These are phyloP conservation scores for Dipodomys spectabilis DNA, from an alignment of 2,113 vertebrate genomes.

Conservation along the genomic window DNA sequence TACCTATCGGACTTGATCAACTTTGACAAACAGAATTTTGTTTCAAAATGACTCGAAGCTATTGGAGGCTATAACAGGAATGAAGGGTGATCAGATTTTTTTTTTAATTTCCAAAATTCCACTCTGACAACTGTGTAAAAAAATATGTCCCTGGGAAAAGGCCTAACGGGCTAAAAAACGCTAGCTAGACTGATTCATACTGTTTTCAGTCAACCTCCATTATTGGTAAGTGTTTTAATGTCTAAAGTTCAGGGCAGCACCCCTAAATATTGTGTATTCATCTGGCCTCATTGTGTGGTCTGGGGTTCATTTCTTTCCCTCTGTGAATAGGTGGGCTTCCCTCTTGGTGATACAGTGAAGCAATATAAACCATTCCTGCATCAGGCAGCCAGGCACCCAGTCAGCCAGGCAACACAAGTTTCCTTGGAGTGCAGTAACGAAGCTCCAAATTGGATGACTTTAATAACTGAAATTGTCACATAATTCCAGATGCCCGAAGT, in stretches of 20 bases:
- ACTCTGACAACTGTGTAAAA: background rate
- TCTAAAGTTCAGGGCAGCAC: background rate
- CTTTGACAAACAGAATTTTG: background rate
- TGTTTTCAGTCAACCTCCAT: background rate
- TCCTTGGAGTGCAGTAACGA: background rate
- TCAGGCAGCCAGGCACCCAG: too few relatives aligned
- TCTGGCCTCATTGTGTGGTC: background rate
- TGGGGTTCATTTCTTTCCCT: background rate
- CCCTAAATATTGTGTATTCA: background rate
- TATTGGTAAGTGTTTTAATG: background rate
- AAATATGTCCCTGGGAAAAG: background rate
- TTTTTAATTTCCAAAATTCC: background rate
- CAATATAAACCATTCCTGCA: background rate
- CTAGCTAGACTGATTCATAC: background rate
- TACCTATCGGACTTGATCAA: background rate
- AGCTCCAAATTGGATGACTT: background rate
- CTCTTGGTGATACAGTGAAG: background rate
- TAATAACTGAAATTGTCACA: background rate
- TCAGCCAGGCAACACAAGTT: background rate
- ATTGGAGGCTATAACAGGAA: background rate
- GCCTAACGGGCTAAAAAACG: too few relatives aligned
- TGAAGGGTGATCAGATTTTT: background rate
- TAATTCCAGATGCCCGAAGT: background rate
- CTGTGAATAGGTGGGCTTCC: background rate
- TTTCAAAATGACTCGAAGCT: background rate